Evolutionary conservation across 2,797 vertebrate genomes (phyloP).

Genomic region (Cuniculus paca): DNA sequence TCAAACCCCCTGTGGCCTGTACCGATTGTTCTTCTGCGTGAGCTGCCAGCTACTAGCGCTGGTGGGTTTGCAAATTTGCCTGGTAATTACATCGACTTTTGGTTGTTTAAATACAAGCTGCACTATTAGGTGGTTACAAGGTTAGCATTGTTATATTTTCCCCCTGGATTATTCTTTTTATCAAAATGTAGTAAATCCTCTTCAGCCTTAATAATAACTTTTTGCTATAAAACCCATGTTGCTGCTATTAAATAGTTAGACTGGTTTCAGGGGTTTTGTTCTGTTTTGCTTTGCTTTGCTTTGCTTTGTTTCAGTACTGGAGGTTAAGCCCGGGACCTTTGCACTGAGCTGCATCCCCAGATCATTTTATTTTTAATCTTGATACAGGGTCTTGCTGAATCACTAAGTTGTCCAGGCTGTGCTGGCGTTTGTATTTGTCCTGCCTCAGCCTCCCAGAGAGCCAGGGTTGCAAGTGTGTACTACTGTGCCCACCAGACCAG

Average conservation of each 20-base stretch:
- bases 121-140: neutral
- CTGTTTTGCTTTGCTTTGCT: no score
- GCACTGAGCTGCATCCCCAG: neutral
- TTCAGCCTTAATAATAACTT: neutral
- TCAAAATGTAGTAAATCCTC: conserved; percentile 9
- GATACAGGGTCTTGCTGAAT: neutral
- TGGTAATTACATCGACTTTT: neutral
- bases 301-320: neutral
- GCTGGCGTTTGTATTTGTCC: neutral
- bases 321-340: neutral
- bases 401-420: neutral
- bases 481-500: neutral
- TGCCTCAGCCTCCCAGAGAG: neutral
- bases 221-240: neutral
- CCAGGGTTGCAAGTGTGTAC: neutral
- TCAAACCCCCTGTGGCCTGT: neutral
- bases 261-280: neutral
- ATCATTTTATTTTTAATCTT: neutral
- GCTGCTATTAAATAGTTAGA: neutral
- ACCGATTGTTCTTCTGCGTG: neutral
- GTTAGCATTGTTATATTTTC: neutral
- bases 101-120: neutral
- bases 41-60: neutral
- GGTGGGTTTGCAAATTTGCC: neutral
- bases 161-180: conserved; percentile 18